phyloP scores from a whole-genome alignment of 2,888 invertebrate genomes.

The Blastobasis adustella region DNA sequence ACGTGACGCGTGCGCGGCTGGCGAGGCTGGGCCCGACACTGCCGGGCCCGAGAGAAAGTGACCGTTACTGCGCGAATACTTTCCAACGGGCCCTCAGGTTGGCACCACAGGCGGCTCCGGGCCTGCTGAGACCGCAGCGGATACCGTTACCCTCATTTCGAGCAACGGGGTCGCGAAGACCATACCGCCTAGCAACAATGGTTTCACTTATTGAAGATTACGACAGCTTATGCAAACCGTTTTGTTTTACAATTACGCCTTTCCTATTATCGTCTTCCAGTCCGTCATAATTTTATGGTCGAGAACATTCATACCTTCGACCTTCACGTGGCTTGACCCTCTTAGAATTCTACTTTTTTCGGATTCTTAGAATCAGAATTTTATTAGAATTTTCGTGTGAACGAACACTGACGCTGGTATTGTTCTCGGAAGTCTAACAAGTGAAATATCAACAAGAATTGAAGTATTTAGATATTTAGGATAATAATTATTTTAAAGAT shows the following conservation, averaged over 20 bases:
- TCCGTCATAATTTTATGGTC: too few relatives aligned
- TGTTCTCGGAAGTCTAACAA: too few relatives aligned
- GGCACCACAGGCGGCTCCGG: constrained; percentile 11
- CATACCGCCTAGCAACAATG: constrained; percentile 30
- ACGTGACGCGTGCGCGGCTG: neutral
- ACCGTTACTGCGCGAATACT: constrained; percentile 54
- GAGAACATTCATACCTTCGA: too few relatives aligned
- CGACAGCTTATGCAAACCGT: constrained; percentile 12
- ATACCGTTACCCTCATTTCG: constrained; percentile 60
- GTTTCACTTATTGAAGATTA: constrained; percentile 27
- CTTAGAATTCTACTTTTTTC: too few relatives aligned
- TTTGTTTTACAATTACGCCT: neutral
- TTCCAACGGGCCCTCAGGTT: constrained; percentile 54
- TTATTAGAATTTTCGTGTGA: too few relatives aligned
- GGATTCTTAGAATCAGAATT: too few relatives aligned
- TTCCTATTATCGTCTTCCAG: too few relatives aligned
- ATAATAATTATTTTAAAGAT: too few relatives aligned
- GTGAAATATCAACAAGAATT: too few relatives aligned
- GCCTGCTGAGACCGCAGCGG: constrained; percentile 19
- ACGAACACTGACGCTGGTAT: too few relatives aligned
- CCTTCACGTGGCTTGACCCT: too few relatives aligned
- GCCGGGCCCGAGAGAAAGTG: constrained; percentile 57
- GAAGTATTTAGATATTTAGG: too few relatives aligned
- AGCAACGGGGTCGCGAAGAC: constrained; percentile 50
- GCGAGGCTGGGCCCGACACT: constrained; percentile 25